Base-by-base conservation (phyloP, 1,140 invertebrate species). In the Antheraea mylitta region DNA sequence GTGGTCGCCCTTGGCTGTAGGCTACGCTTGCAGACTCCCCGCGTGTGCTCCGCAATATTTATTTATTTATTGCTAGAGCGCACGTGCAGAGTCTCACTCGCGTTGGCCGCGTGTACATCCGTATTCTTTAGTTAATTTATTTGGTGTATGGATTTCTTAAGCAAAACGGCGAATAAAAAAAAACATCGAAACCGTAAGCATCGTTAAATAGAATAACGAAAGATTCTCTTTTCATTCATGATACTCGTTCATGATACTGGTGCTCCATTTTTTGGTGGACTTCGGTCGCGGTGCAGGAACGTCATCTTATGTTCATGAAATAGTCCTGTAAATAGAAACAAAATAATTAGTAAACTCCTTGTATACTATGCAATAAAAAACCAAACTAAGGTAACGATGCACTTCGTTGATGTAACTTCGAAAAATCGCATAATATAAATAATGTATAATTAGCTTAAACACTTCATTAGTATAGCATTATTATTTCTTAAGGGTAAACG, bases 1-100 rank as follows among this genome's bases (percentile, higher is more conserved):
- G 85, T 83, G 81, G 81, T 72, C 83, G 85, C 81, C 80, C 76
- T 61, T 86, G 87, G 89, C 89, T 89, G 83, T 77, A 72, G 80
- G 72, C 88, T 90, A 72, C 87, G 79, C 82, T 75, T 64, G 71
- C 81, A 64, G 76, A 71, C 69, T 75, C 80, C 74, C 71, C 75
- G 68, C 67, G 72, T 58, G n/a, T 80, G 63, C 70, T 38, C 67
- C 75, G 64, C 67, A 67, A 53, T 11, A 7, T 13, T 59, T 53
- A 53, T 48, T 7, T 42, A n/a, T 7, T 36, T 11, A 13, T 76
- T 79, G 71, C 72, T 66, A 69, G 81, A 67, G 74, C 72, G 69
- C 66, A 73, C 73, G 69, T 64, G 76, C 59, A 65, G 79, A 78
- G 63, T 71, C 71, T 69, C 68, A 79, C 72, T 82, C 68, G 81